A percentile compares a stretch with the other conserved stretches of the same genome.
Evolutionary conservation across 2,113 vertebrate species (phyloP).

Genomic region (Laticauda laticaudata): DNA sequence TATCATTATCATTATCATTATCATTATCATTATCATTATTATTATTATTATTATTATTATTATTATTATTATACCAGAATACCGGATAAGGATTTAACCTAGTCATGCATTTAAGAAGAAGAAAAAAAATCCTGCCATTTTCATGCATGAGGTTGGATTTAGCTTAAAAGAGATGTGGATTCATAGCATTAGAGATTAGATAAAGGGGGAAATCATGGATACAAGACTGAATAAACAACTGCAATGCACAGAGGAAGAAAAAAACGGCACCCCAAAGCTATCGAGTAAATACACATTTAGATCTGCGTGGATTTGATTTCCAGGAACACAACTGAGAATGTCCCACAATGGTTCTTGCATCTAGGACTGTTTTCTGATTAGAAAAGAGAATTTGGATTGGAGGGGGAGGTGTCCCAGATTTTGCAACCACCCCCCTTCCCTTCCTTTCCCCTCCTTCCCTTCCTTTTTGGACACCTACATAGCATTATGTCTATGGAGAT

Average conservation of each 20-base stretch:
- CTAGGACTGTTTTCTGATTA: background rate
- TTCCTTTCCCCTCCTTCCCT: background rate
- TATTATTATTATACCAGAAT: background rate
- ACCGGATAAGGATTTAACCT: slow-evolving; percentile 15
- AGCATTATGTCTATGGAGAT: background rate
- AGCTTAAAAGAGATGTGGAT: background rate
- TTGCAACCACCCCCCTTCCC: background rate
- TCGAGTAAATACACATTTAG: background rate
- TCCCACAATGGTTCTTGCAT: background rate
- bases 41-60: no score
- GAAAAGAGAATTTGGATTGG: background rate
- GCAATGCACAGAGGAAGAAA: background rate
- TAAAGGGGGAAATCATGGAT: background rate
- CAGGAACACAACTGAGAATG: background rate
- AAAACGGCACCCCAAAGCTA: no score
- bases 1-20: no score
- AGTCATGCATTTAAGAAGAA: background rate
- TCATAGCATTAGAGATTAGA: background rate
- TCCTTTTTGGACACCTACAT: background rate
- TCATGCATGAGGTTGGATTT: slow-evolving; percentile 26
- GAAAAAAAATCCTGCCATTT: background rate
- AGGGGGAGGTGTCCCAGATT: background rate
- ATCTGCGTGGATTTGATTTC: background rate
- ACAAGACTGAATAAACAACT: slow-evolving; percentile 7
- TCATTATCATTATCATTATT: no score